Evolutionary conservation across 2,888 invertebrate genomes (phyloP), one percentile per base, ranked within the genome.

Genomic region (Aromia moschata): DNA sequence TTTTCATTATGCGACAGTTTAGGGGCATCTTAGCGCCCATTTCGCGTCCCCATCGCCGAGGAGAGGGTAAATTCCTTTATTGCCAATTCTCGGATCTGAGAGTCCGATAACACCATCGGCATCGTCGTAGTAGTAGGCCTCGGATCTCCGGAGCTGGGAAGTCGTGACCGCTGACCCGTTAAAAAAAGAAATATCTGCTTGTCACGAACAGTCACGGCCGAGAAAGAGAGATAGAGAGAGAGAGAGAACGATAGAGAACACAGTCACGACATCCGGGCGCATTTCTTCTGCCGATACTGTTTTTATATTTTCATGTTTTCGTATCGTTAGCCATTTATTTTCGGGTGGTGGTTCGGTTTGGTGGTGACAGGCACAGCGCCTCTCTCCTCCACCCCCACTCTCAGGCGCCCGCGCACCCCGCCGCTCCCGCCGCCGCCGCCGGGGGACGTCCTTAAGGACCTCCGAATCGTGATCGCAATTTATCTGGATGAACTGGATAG

Each of bases 261-360:
- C n/a, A n/a, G n/a, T 57, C 64, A 62, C 59, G 68, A 62, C 64
- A 65, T 65, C 62, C 57, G 47, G 43, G 54, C 56, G 54, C 45
- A 56, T 53, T 60, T 53, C 59, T 62, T 57, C 51, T 44, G 12
- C 57, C 59, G 64, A 58, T 62, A 64, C 64, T 61, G 59, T 68
- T 68, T 66, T 64, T 63, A 63, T 67, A 68, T 68, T 70, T 67
- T 61, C 70, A 67, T 68, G 69, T 67, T 66, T 65, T 62, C 67
- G 67, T 63, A 68, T 65, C 65, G 69, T 68, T 67, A 62, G 59
- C 62, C 62, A 63, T 67, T 68, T 70, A 69, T 67, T 68, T 65
- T 62, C 62, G 65, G 62, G 52, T 63, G 51, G 65, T 58, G 59
- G 57, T 51, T 58, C 56, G 40, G 60, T 43, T 61, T 68, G 68